phyloP scores from a whole-genome alignment of 2,888 invertebrate species.

The Barypeithes pellucidus region DNA sequence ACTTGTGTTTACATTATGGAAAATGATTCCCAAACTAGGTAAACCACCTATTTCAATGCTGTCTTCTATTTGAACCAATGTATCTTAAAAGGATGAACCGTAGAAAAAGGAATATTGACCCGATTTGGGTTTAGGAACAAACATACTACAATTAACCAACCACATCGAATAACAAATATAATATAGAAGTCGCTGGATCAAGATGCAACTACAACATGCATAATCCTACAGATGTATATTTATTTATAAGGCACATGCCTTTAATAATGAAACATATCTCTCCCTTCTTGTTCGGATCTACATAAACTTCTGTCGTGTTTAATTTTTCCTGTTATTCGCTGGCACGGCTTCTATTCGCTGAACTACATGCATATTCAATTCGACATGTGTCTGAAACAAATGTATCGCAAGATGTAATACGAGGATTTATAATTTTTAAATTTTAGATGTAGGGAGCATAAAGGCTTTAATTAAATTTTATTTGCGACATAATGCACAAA shows the following conservation, averaged over 20 bases:
- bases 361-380: constrained; percentile 32
- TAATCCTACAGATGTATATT: constrained; percentile 5
- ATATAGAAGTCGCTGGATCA: too few species aligned
- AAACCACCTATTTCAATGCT: too few species aligned
- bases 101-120: too few species aligned
- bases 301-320: constrained; percentile 32
- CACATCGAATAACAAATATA: too few species aligned
- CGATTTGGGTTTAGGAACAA: too few species aligned
- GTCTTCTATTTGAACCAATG: too few species aligned
- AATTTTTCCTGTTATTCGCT: constrained; percentile 27
- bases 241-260: constrained; percentile 15
- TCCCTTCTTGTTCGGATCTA: constrained; percentile 24
- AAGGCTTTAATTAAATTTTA: not conserved
- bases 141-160: too few species aligned
- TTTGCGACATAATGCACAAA: not conserved
- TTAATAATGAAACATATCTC: constrained; percentile 27
- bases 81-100: too few species aligned
- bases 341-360: constrained; percentile 20
- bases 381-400: constrained; percentile 16
- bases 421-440: constrained; percentile 5
- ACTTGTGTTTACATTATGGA: too few species aligned
- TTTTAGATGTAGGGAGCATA: not conserved
- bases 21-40: too few species aligned
- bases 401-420: constrained; percentile 1
- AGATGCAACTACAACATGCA: not conserved